Conservation (phyloP, 2,888 invertebrate genomes). For the Pseudococcus jackbeardsleyi region DNA sequence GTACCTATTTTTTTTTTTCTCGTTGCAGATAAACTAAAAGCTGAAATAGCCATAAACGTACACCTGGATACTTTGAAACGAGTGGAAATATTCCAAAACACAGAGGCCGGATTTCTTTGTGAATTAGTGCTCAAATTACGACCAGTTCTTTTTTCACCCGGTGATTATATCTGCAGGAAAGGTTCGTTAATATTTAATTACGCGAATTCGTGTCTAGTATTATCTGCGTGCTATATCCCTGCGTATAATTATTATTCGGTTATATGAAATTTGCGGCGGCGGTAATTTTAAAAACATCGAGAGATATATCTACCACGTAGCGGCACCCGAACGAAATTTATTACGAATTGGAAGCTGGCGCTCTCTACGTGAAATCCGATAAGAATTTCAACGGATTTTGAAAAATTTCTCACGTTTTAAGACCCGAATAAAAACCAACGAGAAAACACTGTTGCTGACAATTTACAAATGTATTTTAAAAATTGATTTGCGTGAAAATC, state of each 20-base stretch:
- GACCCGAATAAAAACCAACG: neutral
- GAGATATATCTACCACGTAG: neutral
- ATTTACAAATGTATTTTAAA: constrained; percentile 35
- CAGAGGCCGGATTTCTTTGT: constrained; percentile 98
- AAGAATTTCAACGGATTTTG: neutral
- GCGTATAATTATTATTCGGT: constrained; percentile 14
- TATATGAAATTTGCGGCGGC: neutral
- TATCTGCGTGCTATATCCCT: neutral
- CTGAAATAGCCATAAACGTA: constrained; percentile 99
- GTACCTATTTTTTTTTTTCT: constrained; percentile 6
- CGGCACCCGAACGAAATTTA: neutral
- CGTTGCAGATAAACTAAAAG: constrained; percentile 89
- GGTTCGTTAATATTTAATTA: constrained; percentile 75
- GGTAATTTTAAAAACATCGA: constrained; percentile 3
- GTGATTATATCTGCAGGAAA: constrained; percentile 99
- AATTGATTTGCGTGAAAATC: constrained; percentile 50
- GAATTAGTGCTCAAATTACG: constrained; percentile 94
- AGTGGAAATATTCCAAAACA: constrained; percentile 99
- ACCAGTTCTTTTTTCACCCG: constrained; percentile 97
- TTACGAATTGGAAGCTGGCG: neutral
- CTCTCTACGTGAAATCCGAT: neutral
- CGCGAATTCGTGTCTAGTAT: constrained; percentile 20
- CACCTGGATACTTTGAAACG: constrained; percentile 97
- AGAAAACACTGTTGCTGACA: constrained; percentile 40
- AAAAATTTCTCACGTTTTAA: neutral